Conservation (phyloP, 2,113 vertebrate genomes). For the Chelonoidis abingdonii region DNA sequence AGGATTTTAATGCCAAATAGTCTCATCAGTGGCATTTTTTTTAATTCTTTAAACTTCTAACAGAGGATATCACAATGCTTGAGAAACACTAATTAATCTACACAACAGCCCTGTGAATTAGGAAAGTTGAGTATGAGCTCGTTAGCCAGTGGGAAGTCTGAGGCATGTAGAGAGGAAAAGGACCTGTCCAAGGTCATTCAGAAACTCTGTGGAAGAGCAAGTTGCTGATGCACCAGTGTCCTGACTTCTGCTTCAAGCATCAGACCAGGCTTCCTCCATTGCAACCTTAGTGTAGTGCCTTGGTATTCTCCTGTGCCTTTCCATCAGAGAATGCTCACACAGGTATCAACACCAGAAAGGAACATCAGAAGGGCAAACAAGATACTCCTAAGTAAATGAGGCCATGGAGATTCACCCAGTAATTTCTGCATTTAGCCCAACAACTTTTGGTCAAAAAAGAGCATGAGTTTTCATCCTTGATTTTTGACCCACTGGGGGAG, state of each 20-base stretch:
- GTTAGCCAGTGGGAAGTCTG: background rate
- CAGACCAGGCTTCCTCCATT: background rate
- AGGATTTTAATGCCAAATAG: background rate
- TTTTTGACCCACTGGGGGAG: background rate
- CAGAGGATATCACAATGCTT: background rate
- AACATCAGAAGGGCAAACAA: background rate
- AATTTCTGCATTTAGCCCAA: background rate
- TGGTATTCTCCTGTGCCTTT: background rate
- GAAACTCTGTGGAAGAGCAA: background rate
- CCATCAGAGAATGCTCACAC: background rate
- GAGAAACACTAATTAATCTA: background rate
- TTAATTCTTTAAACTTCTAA: background rate
- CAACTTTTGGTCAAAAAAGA: background rate
- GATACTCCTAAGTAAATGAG: rapidly evolving
- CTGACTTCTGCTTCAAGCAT: background rate
- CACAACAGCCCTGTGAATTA: background rate
- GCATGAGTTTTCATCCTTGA: background rate
- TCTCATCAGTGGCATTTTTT: rapidly evolving
- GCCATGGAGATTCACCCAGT: background rate
- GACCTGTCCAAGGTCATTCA: background rate
- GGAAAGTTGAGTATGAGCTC: background rate
- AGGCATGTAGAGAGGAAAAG: conserved; percentile 29
- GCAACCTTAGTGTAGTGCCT: too few species aligned
- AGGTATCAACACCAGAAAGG: background rate
- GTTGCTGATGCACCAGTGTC: too few species aligned